A percentile compares a stretch with the other conserved stretches of the same genome.
These are phyloP conservation scores for Chiroxiphia lanceolata DNA, from an alignment of 2,797 vertebrate species.

Conservation along the genomic window DNA sequence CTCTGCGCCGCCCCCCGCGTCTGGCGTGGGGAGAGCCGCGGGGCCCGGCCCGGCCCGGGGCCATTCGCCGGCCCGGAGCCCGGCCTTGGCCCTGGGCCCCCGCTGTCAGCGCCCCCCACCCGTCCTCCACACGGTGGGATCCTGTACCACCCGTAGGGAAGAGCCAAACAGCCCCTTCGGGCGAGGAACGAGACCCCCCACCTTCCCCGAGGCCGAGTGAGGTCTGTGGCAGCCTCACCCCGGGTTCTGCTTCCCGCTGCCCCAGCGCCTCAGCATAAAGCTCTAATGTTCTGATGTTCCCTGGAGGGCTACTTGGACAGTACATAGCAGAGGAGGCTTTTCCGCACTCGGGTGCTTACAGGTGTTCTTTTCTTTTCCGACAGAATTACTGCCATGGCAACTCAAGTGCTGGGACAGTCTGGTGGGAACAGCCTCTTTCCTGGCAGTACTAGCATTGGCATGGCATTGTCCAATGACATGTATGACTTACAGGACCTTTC, in stretches of 20 bases:
- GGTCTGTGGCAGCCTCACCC: neutral
- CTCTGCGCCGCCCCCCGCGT: neutral
- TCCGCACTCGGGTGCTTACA: neutral
- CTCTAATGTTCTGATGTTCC: neutral
- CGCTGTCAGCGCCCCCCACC: neutral
- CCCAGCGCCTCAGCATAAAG: neutral
- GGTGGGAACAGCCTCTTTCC: constrained; percentile 82
- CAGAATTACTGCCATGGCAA: constrained; percentile 82
- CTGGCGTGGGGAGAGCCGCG: neutral
- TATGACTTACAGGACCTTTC: constrained; percentile 85
- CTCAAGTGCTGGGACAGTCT: constrained; percentile 86
- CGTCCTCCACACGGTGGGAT: neutral
- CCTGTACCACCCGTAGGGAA: neutral
- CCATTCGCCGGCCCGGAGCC: neutral
- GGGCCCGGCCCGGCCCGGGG: neutral
- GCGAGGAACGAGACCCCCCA: neutral
- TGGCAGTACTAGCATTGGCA: constrained; percentile 65
- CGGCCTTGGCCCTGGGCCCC: neutral
- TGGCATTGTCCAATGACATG: constrained; percentile 80
- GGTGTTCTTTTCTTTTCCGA: neutral
- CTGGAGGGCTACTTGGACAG: neutral
- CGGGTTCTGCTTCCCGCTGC: neutral
- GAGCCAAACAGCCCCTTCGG: neutral
- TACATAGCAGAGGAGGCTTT: neutral
- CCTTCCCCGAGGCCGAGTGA: neutral